Base-by-base conservation (phyloP, 2,888 invertebrate species). In the Epistrophe eligans region DNA sequence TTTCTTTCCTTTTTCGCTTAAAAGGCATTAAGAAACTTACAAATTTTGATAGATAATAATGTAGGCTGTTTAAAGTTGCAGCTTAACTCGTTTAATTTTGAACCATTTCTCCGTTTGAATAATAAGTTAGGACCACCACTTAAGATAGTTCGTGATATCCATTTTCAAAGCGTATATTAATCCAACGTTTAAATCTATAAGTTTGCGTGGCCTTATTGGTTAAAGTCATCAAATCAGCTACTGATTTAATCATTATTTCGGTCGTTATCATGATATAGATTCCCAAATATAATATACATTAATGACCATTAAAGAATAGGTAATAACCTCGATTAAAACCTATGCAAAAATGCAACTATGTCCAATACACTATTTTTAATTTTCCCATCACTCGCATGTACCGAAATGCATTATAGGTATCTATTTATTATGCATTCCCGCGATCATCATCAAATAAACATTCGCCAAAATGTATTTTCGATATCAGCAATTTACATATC, bases 341-440 rank as follows among this genome's bases (percentile, higher is more conserved):
- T 60, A 50, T 28, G 5, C 58, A 52, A 73, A 73, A 77, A 70
- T 77, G 80, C 48, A 84, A 67, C 74, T 71, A 60, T 67, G 15
- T n/a, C 15, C 7, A 55, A 55, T 28, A 28, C 15, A 28, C 15
- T 52, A 77, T 58, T 73, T 60, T 50, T 43, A 70, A 52, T 73
- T 60, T 72, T 72, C 62, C 72, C 57, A 77, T 70, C 67, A 77
- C 62, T 66, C 32, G 9, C 55, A 87, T 87, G 73, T 57, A 57
- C 74, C 45, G 13, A 74, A 79, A 71, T 79, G 79, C 87, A 74
- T 77, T 73, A 15, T 50, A 24, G 24, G 24, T 24, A 35, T 72
- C 77, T 79, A 87, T 67, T 83, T 83, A 79, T 62, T 87, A 87
- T 82, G 82, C 87, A 24, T 60, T 79, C 66, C 71, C 79, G 57